phyloP scores from a whole-genome alignment of 2,113 vertebrate species.

The Cairina moschata region DNA sequence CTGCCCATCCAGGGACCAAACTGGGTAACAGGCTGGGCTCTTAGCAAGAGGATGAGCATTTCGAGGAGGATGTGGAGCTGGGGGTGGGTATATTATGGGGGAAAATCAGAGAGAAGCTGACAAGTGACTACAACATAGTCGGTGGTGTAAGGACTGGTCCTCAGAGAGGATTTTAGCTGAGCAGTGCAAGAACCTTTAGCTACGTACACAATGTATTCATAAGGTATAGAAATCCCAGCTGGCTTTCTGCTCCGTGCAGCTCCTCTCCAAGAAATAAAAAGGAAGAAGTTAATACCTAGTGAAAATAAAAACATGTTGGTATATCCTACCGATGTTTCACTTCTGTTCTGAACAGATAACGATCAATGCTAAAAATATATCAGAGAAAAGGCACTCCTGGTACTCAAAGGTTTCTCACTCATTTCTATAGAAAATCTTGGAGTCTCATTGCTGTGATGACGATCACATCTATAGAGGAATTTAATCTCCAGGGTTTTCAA shows the following conservation, averaged over 20 bases:
- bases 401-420: background rate
- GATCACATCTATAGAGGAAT: background rate
- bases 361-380: background rate
- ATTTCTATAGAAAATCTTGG: background rate
- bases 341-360: background rate
- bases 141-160: background rate
- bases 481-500: background rate
- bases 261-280: background rate
- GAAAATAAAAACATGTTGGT: background rate
- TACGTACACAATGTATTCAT: background rate
- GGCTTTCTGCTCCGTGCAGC: background rate
- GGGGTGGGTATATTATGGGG: background rate
- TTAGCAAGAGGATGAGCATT: background rate
- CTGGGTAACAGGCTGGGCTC: background rate
- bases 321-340: background rate
- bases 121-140: background rate
- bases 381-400: background rate
- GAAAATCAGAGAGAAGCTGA: background rate
- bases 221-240: background rate
- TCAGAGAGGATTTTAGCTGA: background rate
- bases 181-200: background rate
- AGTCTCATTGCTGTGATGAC: background rate
- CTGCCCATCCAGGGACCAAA: slow-evolving; percentile 4
- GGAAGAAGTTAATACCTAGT: background rate
- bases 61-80: background rate